These are phyloP conservation scores for Datnioides undecimradiatus DNA, from an alignment of 2,113 vertebrate species.

Conservation along the genomic window DNA sequence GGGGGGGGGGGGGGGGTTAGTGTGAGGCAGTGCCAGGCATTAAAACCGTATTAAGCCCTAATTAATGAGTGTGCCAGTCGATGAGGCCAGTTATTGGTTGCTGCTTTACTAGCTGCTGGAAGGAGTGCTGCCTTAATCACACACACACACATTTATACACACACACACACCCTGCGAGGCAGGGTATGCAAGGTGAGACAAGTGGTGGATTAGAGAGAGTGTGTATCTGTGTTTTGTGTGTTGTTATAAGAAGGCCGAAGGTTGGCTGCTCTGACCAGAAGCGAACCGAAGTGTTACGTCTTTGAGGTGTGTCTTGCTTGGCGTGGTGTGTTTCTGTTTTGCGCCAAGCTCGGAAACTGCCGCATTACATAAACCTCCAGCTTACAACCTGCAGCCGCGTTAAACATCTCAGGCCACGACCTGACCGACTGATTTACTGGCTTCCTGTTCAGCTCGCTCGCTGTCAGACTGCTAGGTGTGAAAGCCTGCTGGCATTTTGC, in stretches of 20 bases:
- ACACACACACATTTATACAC: constrained; percentile 58
- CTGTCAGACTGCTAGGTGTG: constrained; percentile 2
- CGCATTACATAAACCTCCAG: constrained; percentile 64
- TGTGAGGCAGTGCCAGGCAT: constrained; percentile 77
- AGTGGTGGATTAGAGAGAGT: constrained; percentile 56
- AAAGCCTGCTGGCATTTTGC: constrained; percentile 5
- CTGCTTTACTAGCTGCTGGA: constrained; percentile 87
- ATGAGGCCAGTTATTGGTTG: constrained; percentile 89
- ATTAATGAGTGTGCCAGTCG: constrained; percentile 93
- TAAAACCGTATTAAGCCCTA: constrained; percentile 95
- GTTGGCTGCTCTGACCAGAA: constrained; percentile 52
- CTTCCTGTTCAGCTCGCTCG: constrained; percentile 9
- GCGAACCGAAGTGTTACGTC: too few species aligned
- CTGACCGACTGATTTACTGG: constrained; percentile 48
- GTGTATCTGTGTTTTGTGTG: constrained; percentile 21
- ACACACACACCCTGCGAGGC: constrained; percentile 11
- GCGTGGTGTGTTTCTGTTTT: constrained; percentile 45
- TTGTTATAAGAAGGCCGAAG: constrained; percentile 65
- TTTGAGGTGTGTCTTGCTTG: too few species aligned
- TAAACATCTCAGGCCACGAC: constrained; percentile 56
- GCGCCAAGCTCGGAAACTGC: constrained; percentile 43
- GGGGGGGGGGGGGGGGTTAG: constrained; percentile 36
- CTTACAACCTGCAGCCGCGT: constrained; percentile 61
- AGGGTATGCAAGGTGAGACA: constrained; percentile 52
- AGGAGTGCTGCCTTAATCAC: constrained; percentile 82